Base-by-base conservation (phyloP, 2,888 invertebrate species). In the Drosophila lacicola region DNA sequence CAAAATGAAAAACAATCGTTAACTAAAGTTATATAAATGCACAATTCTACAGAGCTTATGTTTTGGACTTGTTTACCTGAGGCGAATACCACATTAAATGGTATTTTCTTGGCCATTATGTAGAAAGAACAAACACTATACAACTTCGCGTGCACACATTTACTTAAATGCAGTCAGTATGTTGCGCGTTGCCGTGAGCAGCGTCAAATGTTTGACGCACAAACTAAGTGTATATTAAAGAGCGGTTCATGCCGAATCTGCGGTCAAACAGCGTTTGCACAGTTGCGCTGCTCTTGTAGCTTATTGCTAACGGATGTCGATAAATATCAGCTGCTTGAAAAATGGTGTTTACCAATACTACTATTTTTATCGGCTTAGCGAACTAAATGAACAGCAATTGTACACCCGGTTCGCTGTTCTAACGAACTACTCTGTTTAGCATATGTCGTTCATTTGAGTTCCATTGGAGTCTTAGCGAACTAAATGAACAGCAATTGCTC, bases 11-110 rank as follows among this genome's bases (percentile, higher is more conserved):
- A 66, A 57, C 25, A 25, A 54, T 13, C 41, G 42, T 53, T 44
- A 47, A 62, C 41, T 21, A 34, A 64, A 21, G 39, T 29, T 56
- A n/a, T 34, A 19, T n/a, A 13, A 33, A 34, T 44, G 9, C 9
- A 17, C 33, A 9, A 19, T n/a, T 44, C 36, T 34, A 33, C 2
- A 46, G 10, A 36, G 58, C 42, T 42, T 57, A 13, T 54, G 14
- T 47, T 29, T 50, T 47, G 44, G 46, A 49, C 47, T 64, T 73
- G 72, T 88, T 95, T 94, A 96, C 97, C 96, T 93, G 96, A 95
- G 79, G 95, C 96, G 92, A 96, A 96, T 68, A 97, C 95, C 78
- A 97, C 95, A 92, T 95, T 96, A 91, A 97, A 98, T 75, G 95
- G 94, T 81, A 97, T 95, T 92, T 97, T 96, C 91, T 95, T 96